A percentile compares a stretch with the other conserved stretches of the same genome.
Conservation (phyloP, 2,797 vertebrate species). For the Ciconia nigra region DNA sequence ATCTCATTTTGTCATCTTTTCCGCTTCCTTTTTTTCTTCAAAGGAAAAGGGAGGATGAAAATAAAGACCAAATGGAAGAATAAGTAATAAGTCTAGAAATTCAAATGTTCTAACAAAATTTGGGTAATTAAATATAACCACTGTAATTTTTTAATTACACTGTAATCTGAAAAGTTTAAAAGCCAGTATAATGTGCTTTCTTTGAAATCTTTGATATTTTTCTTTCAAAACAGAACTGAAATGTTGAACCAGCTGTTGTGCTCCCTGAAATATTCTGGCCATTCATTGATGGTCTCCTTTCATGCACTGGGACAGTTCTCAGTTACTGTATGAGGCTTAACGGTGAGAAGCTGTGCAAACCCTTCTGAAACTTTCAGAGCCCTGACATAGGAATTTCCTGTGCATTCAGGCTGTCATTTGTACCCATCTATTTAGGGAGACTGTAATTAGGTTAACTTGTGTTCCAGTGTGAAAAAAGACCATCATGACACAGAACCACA, state of each 20-base stretch:
- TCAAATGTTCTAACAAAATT: neutral
- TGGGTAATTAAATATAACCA: neutral
- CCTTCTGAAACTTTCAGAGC: neutral
- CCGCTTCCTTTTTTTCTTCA: neutral
- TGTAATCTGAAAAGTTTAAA: neutral
- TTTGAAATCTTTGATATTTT: neutral
- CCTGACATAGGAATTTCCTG: neutral
- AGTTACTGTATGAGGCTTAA: neutral
- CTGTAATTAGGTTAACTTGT: constrained; percentile 6
- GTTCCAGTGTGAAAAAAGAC: neutral
- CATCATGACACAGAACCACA: neutral
- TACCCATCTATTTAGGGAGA: neutral
- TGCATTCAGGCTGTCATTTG: neutral
- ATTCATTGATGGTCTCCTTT: neutral
- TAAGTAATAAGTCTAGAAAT: neutral
- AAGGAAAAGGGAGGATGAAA: neutral
- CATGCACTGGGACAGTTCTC: neutral
- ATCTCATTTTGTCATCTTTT: neutral
- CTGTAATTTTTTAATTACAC: neutral
- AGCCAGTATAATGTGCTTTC: neutral
- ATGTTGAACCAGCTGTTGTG: neutral
- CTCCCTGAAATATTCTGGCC: neutral
- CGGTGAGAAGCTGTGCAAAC: neutral
- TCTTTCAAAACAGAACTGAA: neutral
- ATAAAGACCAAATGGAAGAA: neutral